A percentile compares a stretch with the other conserved stretches of the same genome.
phyloP scores from a whole-genome alignment of 2,797 vertebrate genomes.

The Xenopus petersii region DNA sequence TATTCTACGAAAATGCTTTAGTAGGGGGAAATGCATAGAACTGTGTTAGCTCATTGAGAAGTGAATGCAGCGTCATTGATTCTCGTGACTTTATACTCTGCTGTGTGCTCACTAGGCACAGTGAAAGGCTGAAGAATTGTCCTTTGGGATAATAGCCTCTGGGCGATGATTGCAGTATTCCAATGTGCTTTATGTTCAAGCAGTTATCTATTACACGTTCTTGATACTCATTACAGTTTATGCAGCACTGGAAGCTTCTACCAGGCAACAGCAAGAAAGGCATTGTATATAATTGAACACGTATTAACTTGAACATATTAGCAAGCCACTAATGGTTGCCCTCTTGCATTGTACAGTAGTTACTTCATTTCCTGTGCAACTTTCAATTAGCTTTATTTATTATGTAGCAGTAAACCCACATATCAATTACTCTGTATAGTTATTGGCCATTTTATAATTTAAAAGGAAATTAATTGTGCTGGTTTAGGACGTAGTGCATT shows the following conservation, averaged over 20 bases:
- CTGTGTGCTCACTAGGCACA: neutral
- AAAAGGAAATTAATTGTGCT: no score
- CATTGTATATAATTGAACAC: neutral
- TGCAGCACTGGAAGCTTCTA: constrained; percentile 24
- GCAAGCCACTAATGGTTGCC: neutral
- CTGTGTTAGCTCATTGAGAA: constrained; percentile 6
- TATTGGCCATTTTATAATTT: no score
- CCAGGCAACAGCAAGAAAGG: constrained; percentile 28
- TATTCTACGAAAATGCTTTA: neutral
- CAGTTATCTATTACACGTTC: constrained; percentile 25
- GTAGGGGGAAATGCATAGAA: neutral
- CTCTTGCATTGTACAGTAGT: neutral
- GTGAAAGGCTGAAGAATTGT: constrained; percentile 10
- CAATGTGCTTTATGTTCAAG: constrained; percentile 26
- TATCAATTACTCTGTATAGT: no score
- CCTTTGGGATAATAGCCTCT: constrained; percentile 13
- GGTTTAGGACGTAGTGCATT: no score
- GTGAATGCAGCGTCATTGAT: constrained; percentile 20
- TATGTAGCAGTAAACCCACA: no score
- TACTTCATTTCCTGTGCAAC: no score
- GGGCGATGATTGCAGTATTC: constrained; percentile 23
- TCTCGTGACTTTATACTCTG: constrained; percentile 11
- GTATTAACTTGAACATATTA: neutral
- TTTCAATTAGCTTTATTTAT: no score
- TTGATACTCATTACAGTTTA: constrained; percentile 28